Evolutionary conservation across 2,888 invertebrate species (phyloP), one percentile per base, ranked within the genome.

Genomic region (Watsonalla cultraria): DNA sequence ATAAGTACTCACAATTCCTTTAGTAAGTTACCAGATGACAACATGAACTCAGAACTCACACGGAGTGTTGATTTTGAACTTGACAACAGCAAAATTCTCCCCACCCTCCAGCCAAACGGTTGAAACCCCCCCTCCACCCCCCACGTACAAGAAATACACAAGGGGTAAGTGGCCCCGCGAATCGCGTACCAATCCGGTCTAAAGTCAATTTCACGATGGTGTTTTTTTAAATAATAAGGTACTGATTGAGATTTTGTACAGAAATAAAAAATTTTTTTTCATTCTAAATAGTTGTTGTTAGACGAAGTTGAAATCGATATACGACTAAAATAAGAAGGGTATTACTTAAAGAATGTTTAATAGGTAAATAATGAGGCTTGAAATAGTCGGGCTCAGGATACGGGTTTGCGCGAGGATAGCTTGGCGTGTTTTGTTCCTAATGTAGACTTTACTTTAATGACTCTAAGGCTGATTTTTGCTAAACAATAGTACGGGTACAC

Each of bases 91-190:
- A 82, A 82, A 79, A 73, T 82, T 66, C 83, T 76, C 55, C 88
- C 86, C 66, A 87, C 86, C 56, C 79, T 90, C 0, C 88, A 89
- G 61, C 90, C 90, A 14, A 90, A 90, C 76, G 90, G 90, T 83
- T 90, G 90, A 90, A 65, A 46, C 34, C 39, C 50, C 7, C 15
- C 52, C 50, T 45, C 55, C 50, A 45, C 51, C 51, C 55, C 53
- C 59, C 54, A 51, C 58, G 50, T 60, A 53, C 56, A 61, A 75
- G 80, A 80, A 87, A 60, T 80, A 86, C 79, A 87, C 57, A 58
- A 66, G 87, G 86, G 87, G 84, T 77, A 80, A 88, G 85, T 68
- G 86, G 71, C 85, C 86, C 85, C 85, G 60, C 59, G 62, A 61
- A 66, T 64, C 62, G 59, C 57, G 49, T 49, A 39, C 60, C 56